Conservation (phyloP, 2,888 invertebrate genomes). For the Sturmia bella region DNA sequence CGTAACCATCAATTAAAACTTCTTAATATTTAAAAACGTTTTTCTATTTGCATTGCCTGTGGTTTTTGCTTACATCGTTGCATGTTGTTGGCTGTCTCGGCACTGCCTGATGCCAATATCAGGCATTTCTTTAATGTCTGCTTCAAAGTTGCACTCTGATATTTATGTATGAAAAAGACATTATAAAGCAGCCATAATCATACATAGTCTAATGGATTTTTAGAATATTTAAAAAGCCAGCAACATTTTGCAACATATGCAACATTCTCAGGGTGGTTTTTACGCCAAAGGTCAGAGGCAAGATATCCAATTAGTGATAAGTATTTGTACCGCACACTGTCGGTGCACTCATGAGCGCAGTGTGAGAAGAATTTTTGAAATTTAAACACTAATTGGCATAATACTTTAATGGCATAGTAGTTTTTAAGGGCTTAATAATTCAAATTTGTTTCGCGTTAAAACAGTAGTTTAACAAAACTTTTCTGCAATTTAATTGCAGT, state of each 20-base stretch:
- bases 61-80: background rate
- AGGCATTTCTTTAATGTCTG: conserved; percentile 1
- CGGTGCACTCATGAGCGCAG: background rate
- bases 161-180: conserved; percentile 18
- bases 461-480: too few species aligned
- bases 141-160: conserved; percentile 6
- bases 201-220: conserved; percentile 53
- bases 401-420: too few species aligned
- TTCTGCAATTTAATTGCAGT: too few species aligned
- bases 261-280: conserved; percentile 28
- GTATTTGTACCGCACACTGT: conserved; percentile 35
- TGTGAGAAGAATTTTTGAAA: background rate
- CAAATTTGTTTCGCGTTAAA: too few species aligned
- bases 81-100: conserved; percentile 28
- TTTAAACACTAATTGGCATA: background rate
- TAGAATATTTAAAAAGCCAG: conserved; percentile 29
- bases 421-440: too few species aligned
- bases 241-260: conserved; percentile 2
- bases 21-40: too few species aligned
- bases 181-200: conserved; percentile 35
- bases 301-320: conserved; percentile 71
- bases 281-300: conserved; percentile 62
- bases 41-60: too few species aligned
- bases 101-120: conserved; percentile 34
- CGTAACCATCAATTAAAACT: too few species aligned